These are phyloP conservation scores for Phaonia tiefii DNA, from an alignment of 2,888 invertebrate species.

Conservation along the genomic window DNA sequence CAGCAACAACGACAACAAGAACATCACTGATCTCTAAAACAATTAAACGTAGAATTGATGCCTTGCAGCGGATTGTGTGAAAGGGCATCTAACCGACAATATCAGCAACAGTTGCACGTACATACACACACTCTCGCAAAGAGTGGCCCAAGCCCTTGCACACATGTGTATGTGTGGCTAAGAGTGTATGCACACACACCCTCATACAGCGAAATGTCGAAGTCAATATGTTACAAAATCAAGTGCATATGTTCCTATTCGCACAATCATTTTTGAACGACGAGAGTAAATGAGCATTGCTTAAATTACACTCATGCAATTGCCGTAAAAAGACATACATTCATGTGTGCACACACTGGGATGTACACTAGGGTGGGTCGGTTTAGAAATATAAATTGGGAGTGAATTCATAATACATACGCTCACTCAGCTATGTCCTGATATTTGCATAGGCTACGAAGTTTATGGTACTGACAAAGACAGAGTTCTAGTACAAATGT, in stretches of 20 bases:
- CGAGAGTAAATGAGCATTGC: conserved; percentile 11
- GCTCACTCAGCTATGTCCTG: too few species aligned
- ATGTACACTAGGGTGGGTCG: not conserved
- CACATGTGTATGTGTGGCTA: too few species aligned
- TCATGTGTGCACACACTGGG: not conserved
- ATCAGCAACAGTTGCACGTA: not conserved
- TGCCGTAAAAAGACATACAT: conserved; percentile 1
- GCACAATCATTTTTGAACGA: conserved; percentile 13
- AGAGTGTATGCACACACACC: not conserved
- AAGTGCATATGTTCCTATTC: conserved; percentile 32
- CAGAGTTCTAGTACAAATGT: too few species aligned
- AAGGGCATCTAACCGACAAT: not conserved
- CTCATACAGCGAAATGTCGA: not conserved
- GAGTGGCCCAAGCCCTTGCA: not conserved
- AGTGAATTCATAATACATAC: too few species aligned
- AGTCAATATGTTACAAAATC: conserved; percentile 35
- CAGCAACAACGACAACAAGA: not conserved
- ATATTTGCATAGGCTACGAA: too few species aligned
- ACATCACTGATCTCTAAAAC: conserved; percentile 22
- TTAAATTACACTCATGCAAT: not conserved
- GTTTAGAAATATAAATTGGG: too few species aligned
- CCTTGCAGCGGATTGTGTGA: not conserved
- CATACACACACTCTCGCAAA: not conserved
- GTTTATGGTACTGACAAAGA: too few species aligned
- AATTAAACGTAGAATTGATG: conserved; percentile 28